Evolutionary conservation across 2,113 vertebrate species (phyloP).

Genomic region (Dasypus novemcinctus): DNA sequence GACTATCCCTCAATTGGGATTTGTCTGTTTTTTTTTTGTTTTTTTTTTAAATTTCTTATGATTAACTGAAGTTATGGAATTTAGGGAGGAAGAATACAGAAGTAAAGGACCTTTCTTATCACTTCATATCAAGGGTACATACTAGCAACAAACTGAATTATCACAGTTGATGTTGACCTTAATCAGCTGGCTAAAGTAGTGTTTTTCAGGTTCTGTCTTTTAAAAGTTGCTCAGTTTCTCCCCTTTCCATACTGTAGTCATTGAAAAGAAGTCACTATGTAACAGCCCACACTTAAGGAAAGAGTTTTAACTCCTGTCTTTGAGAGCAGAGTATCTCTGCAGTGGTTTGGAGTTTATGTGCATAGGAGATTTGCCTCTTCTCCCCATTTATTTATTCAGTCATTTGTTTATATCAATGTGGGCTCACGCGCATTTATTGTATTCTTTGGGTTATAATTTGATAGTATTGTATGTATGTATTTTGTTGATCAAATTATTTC

Average conservation of each 20-base stretch:
- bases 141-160: background rate
- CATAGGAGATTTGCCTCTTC: background rate
- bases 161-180: background rate
- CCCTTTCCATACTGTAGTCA: background rate
- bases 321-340: background rate
- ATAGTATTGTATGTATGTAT: background rate
- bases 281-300: background rate
- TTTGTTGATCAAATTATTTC: background rate
- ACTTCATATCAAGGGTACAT: accelerated
- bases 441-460: background rate
- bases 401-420: background rate
- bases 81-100: background rate
- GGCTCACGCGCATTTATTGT: background rate
- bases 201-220: no score
- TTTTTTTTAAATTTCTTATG: background rate
- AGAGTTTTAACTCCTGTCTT: accelerated
- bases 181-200: background rate
- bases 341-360: background rate
- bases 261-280: background rate
- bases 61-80: background rate
- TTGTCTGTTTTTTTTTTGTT: background rate
- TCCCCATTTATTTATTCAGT: background rate
- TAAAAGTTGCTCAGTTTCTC: background rate
- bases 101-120: background rate
- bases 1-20: background rate